Percentiles rank a stretch among this genome's conserved stretches.
These are phyloP conservation scores for Hyaena hyaena DNA, from an alignment of 2,113 vertebrate species.

Conservation along the genomic window DNA sequence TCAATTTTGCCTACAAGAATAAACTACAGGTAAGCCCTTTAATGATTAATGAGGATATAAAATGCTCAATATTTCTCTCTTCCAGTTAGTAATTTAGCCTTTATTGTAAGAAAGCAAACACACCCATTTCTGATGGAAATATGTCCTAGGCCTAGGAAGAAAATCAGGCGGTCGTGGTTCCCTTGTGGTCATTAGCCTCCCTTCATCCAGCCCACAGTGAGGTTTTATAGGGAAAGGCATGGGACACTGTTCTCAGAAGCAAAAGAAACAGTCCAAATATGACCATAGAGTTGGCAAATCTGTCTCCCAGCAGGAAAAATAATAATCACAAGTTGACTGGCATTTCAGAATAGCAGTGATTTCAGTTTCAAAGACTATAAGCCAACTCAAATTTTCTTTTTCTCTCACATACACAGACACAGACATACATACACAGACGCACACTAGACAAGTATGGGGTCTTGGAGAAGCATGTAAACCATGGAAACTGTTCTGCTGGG, in stretches of 20 bases:
- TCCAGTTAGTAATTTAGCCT: background rate
- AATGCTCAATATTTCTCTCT: background rate
- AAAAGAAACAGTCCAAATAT: background rate
- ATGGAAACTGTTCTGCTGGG: background rate
- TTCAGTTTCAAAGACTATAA: background rate
- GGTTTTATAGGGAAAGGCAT: background rate
- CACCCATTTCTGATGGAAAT: background rate
- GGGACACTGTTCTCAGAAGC: background rate
- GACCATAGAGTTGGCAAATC: background rate
- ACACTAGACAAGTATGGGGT: background rate
- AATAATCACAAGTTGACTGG: background rate
- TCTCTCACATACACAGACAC: background rate
- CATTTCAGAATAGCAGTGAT: background rate
- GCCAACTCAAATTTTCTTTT: background rate
- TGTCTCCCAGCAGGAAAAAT: background rate
- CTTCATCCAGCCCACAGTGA: background rate
- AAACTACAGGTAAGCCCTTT: background rate
- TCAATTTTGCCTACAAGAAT: background rate
- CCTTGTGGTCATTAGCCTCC: background rate
- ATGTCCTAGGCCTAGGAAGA: background rate
- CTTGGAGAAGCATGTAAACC: background rate
- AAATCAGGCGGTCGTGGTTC: background rate
- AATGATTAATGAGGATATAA: background rate
- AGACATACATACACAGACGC: background rate
- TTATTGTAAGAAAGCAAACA: background rate